These are phyloP conservation scores for Argentina silus DNA, from an alignment of 2,797 vertebrate genomes.

Conservation along the genomic window DNA sequence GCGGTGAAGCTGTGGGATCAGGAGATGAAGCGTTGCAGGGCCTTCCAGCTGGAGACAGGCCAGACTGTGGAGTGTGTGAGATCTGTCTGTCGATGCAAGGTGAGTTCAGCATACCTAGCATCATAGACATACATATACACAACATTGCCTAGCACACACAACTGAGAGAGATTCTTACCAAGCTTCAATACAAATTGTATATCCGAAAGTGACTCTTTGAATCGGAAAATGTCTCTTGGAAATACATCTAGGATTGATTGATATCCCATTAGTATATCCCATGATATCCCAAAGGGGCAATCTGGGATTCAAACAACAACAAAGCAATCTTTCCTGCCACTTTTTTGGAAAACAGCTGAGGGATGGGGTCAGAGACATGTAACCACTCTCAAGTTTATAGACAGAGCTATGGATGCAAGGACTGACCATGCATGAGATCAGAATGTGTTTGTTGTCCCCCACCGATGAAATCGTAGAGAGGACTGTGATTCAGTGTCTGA, in stretches of 20 bases:
- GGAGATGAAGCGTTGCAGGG: conserved; percentile 89
- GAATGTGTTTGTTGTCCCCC: no score
- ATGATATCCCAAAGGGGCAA: no score
- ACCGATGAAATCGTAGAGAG: no score
- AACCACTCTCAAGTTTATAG: no score
- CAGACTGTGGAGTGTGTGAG: conserved; percentile 85
- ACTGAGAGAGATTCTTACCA: background rate
- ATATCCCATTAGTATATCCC: background rate
- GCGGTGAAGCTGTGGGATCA: conserved; percentile 91
- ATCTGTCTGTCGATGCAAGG: conserved; percentile 87
- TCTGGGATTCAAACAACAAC: no score
- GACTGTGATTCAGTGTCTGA: no score
- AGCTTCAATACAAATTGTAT: background rate
- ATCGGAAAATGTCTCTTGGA: background rate
- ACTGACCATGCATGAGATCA: no score
- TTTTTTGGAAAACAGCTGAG: no score
- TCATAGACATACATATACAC: background rate
- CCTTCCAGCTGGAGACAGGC: conserved; percentile 89
- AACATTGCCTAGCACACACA: background rate
- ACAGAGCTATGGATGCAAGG: no score
- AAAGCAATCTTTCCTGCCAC: no score
- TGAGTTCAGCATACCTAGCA: conserved; percentile 47
- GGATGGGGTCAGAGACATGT: no score
- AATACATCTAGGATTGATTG: background rate
- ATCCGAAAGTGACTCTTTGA: background rate